Conservation (phyloP, 2,888 invertebrate species). For the Cremastinae sp. region DNA sequence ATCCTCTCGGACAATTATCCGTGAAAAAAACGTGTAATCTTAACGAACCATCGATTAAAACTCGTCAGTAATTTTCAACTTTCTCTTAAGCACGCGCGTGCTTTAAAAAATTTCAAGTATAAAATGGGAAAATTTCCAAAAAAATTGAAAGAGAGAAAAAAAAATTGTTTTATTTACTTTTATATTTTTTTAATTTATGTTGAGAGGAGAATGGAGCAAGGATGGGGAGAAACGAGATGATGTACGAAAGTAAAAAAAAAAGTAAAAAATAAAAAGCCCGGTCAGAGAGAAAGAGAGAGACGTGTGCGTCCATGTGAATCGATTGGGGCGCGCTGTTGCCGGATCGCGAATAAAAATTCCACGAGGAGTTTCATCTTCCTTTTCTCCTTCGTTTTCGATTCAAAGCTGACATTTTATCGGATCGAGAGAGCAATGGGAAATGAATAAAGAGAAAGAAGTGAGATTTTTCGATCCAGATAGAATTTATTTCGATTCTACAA, state of each 20-base stretch:
- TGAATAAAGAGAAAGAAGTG: constrained; percentile 31
- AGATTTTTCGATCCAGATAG: constrained; percentile 28
- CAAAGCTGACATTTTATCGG: constrained; percentile 37
- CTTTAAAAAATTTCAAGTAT: no score
- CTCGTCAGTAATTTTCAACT: no score
- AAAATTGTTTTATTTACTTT: constrained; percentile 2
- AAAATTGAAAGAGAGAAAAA: neutral
- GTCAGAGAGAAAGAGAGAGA: constrained; percentile 37
- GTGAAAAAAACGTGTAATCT: neutral
- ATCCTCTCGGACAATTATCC: neutral
- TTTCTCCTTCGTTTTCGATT: constrained; percentile 1
- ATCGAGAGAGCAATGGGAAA: constrained; percentile 31
- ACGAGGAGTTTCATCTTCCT: constrained; percentile 36
- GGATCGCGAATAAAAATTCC: constrained; percentile 66
- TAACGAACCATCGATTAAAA: no score
- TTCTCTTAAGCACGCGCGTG: no score
- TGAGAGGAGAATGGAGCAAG: constrained; percentile 13
- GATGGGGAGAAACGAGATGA: constrained; percentile 30
- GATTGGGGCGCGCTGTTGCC: constrained; percentile 67
- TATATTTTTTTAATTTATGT: neutral
- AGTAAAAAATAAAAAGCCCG: constrained; percentile 2
- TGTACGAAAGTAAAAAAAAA: constrained; percentile 32
- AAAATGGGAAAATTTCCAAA: no score
- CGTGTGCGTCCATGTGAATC: constrained; percentile 68
- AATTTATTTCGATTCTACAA: neutral